Conservation (phyloP, 2,888 invertebrate genomes). For the Chymomyza caudatula region DNA sequence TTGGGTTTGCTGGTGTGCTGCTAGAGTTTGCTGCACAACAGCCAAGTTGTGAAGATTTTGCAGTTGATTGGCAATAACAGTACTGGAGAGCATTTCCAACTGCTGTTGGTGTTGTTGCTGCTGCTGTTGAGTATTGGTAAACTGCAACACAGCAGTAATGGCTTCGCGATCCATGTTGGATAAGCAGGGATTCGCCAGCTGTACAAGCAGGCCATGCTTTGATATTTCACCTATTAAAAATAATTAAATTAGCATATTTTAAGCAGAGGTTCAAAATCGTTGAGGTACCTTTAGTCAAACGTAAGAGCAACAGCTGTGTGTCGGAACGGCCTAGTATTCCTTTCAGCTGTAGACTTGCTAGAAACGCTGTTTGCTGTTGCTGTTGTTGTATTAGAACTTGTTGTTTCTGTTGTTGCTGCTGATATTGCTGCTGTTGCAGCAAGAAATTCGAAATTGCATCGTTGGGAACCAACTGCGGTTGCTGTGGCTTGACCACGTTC, state of each 20-base stretch:
- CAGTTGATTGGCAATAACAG: conserved; percentile 71
- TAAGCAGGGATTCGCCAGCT: conserved; percentile 74
- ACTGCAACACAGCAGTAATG: conserved; percentile 75
- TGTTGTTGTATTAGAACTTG: conserved; percentile 70
- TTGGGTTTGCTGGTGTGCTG: conserved; percentile 65
- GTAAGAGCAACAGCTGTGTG: conserved; percentile 70
- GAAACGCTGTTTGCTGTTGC: conserved; percentile 74
- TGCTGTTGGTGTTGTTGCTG: conserved; percentile 74
- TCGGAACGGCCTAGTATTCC: conserved; percentile 73
- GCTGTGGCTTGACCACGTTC: conserved; percentile 40
- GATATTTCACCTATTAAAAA: conserved; percentile 71
- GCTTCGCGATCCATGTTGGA: conserved; percentile 74
- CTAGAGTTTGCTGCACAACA: conserved; percentile 72
- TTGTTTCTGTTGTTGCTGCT: conserved; percentile 72
- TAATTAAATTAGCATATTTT: background rate
- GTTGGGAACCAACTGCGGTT: conserved; percentile 42
- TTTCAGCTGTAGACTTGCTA: conserved; percentile 75
- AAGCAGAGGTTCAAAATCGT: background rate
- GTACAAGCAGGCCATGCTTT: conserved; percentile 74
- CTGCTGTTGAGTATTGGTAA: conserved; percentile 74
- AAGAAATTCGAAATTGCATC: conserved; percentile 74
- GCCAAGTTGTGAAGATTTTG: conserved; percentile 76
- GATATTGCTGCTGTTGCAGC: conserved; percentile 71
- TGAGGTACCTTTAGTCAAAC: conserved; percentile 70
- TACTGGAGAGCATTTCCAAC: conserved; percentile 70